Percentiles rank a stretch among this genome's conserved stretches.
phyloP scores from a whole-genome alignment of 2,888 invertebrate species.

The Andrena fulva region DNA sequence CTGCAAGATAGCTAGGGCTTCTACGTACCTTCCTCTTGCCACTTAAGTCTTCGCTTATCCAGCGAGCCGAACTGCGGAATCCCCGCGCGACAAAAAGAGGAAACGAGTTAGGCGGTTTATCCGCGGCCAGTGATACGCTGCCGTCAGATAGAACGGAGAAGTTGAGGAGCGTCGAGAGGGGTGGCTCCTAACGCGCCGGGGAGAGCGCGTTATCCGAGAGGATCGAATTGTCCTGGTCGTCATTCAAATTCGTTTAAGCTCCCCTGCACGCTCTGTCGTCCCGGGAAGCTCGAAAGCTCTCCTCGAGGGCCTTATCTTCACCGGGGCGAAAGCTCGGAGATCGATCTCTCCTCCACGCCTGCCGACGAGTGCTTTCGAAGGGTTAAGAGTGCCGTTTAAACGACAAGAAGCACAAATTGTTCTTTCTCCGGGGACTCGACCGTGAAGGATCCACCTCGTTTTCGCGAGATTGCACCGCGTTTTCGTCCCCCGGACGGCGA shows the following conservation, averaged over 20 bases:
- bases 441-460: constrained; percentile 26
- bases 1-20: background rate
- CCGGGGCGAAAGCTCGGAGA: constrained; percentile 29
- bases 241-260: constrained; percentile 70
- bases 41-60: background rate
- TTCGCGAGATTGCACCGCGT: constrained; percentile 22
- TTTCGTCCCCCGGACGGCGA: constrained; percentile 8
- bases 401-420: constrained; percentile 60
- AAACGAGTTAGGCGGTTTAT: constrained; percentile 39
- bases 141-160: background rate
- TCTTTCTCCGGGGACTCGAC: constrained; percentile 42
- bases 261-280: constrained; percentile 30
- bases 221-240: constrained; percentile 67
- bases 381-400: constrained; percentile 42
- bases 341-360: constrained; percentile 51
- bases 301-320: constrained; percentile 53
- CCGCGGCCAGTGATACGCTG: constrained; percentile 41
- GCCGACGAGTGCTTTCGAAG: constrained; percentile 54
- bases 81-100: background rate
- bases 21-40: background rate
- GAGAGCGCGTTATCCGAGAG: constrained; percentile 51
- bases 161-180: constrained; percentile 1
- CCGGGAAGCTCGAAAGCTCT: constrained; percentile 29
- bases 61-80: background rate
- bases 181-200: constrained; percentile 26